phyloP scores from a whole-genome alignment of 92 coral and sea anemone species.

The Parazoanthus darwini region DNA sequence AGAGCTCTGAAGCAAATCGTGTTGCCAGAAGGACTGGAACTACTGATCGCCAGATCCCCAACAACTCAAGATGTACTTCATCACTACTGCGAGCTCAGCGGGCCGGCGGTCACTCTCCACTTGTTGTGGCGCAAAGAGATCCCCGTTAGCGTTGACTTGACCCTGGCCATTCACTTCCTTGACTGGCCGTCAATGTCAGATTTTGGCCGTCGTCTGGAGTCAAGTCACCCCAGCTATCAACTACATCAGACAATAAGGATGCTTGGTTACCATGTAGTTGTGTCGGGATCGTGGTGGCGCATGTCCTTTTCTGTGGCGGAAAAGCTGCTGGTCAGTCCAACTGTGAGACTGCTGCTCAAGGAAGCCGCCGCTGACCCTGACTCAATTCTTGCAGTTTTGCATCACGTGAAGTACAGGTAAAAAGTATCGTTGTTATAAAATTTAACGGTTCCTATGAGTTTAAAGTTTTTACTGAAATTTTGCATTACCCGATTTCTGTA shows the following conservation, averaged over 20 bases:
- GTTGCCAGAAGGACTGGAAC: background rate
- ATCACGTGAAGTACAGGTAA: background rate
- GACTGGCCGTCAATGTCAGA: background rate
- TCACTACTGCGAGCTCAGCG: slow-evolving; percentile 1
- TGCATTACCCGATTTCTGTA: no score
- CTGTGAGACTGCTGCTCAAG: background rate
- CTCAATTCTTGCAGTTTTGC: background rate
- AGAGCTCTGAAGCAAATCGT: no score
- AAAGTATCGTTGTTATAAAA: no score
- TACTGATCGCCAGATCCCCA: background rate
- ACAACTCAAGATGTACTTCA: background rate
- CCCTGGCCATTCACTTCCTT: background rate
- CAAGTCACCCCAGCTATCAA: background rate
- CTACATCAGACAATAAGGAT: background rate
- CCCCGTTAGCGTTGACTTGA: background rate
- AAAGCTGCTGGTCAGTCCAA: slow-evolving; percentile 12
- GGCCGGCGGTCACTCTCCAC: background rate
- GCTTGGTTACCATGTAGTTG: slow-evolving; percentile 2
- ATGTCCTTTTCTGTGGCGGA: slow-evolving; percentile 2
- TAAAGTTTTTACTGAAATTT: no score
- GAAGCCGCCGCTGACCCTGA: background rate
- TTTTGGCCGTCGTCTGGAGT: background rate
- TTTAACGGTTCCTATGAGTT: no score
- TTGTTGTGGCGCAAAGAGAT: background rate
- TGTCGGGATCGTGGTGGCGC: slow-evolving; percentile 9